Evolutionary conservation across 1,140 invertebrate genomes (phyloP).

Genomic region (Chelonus insularis): DNA sequence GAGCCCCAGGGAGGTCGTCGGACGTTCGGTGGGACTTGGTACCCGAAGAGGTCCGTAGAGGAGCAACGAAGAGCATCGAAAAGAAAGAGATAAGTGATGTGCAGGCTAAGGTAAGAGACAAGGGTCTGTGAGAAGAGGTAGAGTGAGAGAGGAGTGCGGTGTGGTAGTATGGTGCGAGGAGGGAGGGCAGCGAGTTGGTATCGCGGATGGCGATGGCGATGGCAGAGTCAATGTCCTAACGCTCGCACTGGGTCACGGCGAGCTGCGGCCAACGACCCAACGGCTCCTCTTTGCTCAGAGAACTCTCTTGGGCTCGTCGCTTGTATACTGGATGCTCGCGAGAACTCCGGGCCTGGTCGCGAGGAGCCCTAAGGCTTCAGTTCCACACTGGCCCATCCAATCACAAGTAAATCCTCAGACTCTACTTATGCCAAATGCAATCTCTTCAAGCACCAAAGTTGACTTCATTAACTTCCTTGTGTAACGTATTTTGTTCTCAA

Average conservation of each 20-base stretch:
- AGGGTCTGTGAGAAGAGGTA: too few relatives aligned
- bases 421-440: too few relatives aligned
- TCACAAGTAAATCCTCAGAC: too few relatives aligned
- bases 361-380: too few relatives aligned
- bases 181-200: slow-evolving; percentile 45
- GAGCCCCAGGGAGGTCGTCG: slow-evolving; percentile 48
- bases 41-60: slow-evolving; percentile 1
- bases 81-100: slow-evolving; percentile 4
- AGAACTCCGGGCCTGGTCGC: too few relatives aligned
- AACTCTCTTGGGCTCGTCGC: slow-evolving; percentile 22
- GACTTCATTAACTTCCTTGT: too few relatives aligned
- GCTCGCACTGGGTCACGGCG: slow-evolving; percentile 61
- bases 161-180: slow-evolving; percentile 19
- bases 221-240: slow-evolving; percentile 62
- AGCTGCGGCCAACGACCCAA: slow-evolving; percentile 60
- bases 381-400: too few relatives aligned
- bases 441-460: too few relatives aligned
- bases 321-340: slow-evolving; percentile 31
- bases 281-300: slow-evolving; percentile 57
- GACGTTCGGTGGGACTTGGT: slow-evolving; percentile 16
- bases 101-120: too few relatives aligned
- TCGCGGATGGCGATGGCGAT: slow-evolving; percentile 59
- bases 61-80: slow-evolving; percentile 1
- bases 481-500: too few relatives aligned
- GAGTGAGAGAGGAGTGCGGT: slow-evolving; percentile 25